Conservation (phyloP, 2,888 invertebrate species). For the Eilema griseolum region DNA sequence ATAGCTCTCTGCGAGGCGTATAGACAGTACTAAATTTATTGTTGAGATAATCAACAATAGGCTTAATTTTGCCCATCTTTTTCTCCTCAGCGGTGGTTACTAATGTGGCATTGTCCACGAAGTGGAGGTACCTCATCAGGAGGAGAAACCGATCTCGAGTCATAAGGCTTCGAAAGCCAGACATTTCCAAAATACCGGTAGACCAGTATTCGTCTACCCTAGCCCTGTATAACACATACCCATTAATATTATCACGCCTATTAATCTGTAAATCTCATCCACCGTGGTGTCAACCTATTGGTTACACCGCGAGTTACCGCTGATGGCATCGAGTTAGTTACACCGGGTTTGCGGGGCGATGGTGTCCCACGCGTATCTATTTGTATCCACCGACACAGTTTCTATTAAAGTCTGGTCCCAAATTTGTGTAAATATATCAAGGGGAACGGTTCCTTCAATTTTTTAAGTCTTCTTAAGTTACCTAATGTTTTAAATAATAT, state of each 20-base stretch:
- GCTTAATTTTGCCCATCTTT: too few relatives aligned
- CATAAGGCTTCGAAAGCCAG: conserved; percentile 9
- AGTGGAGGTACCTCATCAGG: too few relatives aligned
- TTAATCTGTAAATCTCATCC: conserved; percentile 2
- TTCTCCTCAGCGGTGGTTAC: too few relatives aligned
- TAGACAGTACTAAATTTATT: too few relatives aligned
- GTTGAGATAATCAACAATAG: too few relatives aligned
- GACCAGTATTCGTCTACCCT: conserved; percentile 31
- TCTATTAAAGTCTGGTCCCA: conserved; percentile 4
- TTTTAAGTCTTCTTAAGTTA: too few relatives aligned
- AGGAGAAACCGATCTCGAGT: too few relatives aligned
- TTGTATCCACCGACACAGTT: not conserved
- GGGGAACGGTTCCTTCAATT: conserved; percentile 15
- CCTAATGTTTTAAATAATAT: too few relatives aligned
- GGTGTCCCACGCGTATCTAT: not conserved
- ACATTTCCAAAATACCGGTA: conserved; percentile 37
- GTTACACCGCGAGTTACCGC: not conserved
- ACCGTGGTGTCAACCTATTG: conserved; percentile 10
- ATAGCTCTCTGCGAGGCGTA: too few relatives aligned
- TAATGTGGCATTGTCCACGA: too few relatives aligned
- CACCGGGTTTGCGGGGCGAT: not conserved
- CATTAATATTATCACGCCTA: conserved; percentile 14
- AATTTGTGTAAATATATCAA: conserved; percentile 10
- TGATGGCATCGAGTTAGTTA: not conserved
- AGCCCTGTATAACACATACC: conserved; percentile 14